Percentiles rank a stretch among this genome's conserved stretches.
These are phyloP conservation scores for Caloenas nicobarica DNA, from an alignment of 2,113 vertebrate genomes.

Conservation along the genomic window DNA sequence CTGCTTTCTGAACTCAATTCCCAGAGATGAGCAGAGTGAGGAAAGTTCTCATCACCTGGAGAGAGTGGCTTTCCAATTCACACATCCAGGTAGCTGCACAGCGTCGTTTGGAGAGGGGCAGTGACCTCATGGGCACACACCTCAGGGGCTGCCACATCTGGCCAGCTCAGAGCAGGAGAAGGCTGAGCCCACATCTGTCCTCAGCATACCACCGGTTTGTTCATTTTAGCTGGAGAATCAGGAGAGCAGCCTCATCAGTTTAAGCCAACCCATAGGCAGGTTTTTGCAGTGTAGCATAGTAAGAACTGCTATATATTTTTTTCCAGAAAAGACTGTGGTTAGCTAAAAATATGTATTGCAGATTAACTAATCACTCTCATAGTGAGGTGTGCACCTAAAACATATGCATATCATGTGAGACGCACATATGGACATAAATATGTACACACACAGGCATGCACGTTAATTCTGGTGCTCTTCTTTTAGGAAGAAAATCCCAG, in stretches of 20 bases:
- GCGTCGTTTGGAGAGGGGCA: neutral
- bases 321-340: neutral
- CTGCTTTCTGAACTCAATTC: neutral
- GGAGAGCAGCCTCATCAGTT: neutral
- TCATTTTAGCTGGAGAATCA: neutral
- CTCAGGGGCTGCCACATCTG: neutral
- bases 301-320: neutral
- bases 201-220: accelerated
- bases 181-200: neutral
- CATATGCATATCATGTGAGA: accelerated
- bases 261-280: neutral
- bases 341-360: neutral
- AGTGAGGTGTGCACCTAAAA: neutral
- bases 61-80: neutral
- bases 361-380: neutral
- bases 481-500: neutral
- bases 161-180: neutral
- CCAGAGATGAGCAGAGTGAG: neutral
- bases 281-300: neutral
- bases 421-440: neutral
- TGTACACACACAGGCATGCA: neutral
- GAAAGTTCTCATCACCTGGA: neutral
- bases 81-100: neutral
- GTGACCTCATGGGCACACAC: neutral
- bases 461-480: neutral